These are phyloP conservation scores for Melopsittacus undulatus DNA, from an alignment of 2,797 vertebrate species.

Conservation along the genomic window DNA sequence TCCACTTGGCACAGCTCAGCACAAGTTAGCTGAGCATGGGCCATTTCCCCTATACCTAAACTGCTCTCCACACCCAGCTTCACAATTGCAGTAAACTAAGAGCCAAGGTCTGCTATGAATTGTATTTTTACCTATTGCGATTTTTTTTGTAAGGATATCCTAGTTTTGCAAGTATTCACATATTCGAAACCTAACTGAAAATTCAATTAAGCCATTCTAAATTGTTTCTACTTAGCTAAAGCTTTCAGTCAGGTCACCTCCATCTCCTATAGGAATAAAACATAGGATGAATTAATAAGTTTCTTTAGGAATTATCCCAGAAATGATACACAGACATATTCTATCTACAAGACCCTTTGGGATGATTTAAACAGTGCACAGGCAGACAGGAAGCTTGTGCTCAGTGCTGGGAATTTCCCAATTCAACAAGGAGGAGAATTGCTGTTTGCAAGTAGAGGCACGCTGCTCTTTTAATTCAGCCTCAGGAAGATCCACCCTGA, in stretches of 20 bases:
- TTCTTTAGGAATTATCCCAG: not conserved
- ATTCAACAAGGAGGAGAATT: not conserved
- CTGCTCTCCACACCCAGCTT: not conserved
- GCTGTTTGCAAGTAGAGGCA: not conserved
- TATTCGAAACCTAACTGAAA: not conserved
- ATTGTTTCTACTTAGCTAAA: not conserved
- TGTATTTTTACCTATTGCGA: not conserved
- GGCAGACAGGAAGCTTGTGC: not conserved
- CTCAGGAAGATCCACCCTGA: not conserved
- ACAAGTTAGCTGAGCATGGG: not conserved
- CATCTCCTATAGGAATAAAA: not conserved
- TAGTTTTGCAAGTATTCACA: not conserved
- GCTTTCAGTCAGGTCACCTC: slow-evolving; percentile 6
- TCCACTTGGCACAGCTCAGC: not conserved
- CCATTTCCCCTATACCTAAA: not conserved
- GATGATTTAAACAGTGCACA: not conserved
- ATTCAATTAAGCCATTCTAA: not conserved
- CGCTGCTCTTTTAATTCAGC: not conserved
- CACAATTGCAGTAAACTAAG: not conserved
- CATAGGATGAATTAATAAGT: not conserved
- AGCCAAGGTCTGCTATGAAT: not conserved
- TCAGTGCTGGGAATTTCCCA: slow-evolving; percentile 1
- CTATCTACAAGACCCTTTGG: not conserved
- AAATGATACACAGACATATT: not conserved
- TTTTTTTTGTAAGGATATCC: not conserved